A percentile compares a stretch with the other conserved stretches of the same genome.
These are phyloP conservation scores for Lochmaea crataegi DNA, from an alignment of 2,888 invertebrate genomes.

Conservation along the genomic window DNA sequence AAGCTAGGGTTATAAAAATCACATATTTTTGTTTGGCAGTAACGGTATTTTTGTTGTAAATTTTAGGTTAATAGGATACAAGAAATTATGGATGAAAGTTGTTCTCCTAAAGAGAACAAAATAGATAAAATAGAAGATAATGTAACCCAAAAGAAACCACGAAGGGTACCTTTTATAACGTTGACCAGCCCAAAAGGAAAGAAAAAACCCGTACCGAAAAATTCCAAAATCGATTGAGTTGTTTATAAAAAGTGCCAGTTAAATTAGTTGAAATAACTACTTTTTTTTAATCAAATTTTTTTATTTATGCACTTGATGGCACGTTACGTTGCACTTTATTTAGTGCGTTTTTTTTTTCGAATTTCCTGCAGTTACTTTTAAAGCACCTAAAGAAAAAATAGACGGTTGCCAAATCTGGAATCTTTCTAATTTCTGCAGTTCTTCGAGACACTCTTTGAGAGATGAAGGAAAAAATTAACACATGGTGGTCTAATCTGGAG, in stretches of 20 bases:
- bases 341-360: background rate
- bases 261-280: background rate
- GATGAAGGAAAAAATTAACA: too few species aligned
- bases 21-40: background rate
- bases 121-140: constrained; percentile 22
- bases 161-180: constrained; percentile 80
- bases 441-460: too few species aligned
- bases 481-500: too few species aligned
- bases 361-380: too few species aligned
- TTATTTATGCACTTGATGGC: background rate
- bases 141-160: constrained; percentile 46
- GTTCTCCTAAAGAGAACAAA: constrained; percentile 13
- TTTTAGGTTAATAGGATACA: constrained; percentile 10
- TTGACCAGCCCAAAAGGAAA: constrained; percentile 81
- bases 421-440: too few species aligned
- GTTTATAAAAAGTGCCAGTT: background rate
- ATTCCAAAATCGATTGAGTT: background rate
- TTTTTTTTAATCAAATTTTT: background rate
- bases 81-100: constrained; percentile 27
- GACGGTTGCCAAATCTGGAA: too few species aligned
- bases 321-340: background rate
- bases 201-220: constrained; percentile 18
- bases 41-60: background rate
- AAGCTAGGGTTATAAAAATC: too few species aligned
- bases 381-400: too few species aligned